phyloP scores from a whole-genome alignment of 2,888 invertebrate genomes.

The Drosophila yooni region DNA sequence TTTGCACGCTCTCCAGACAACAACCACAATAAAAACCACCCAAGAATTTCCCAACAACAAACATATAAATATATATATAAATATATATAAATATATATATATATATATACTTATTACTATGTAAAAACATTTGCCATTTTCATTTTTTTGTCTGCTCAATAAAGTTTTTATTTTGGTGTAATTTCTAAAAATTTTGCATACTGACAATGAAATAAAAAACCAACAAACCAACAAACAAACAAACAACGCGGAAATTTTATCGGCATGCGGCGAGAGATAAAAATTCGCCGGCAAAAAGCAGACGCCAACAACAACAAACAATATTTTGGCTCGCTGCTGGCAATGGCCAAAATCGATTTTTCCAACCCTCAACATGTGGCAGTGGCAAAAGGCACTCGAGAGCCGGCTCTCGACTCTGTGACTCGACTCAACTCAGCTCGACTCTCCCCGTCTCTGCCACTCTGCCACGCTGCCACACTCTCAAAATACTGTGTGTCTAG shows the following conservation, averaged over 20 bases:
- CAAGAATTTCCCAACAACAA: conserved; percentile 41
- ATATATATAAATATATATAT: conserved; percentile 18
- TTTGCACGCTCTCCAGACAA: conserved; percentile 57
- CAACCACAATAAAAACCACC: conserved; percentile 17
- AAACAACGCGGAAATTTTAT: conserved; percentile 46
- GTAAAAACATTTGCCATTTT: conserved; percentile 29
- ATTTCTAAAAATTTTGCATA: conserved; percentile 5
- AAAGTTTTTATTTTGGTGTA: conserved; percentile 9
- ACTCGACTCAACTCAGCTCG: conserved; percentile 7
- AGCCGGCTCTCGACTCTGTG: conserved; percentile 22
- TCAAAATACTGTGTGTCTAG: conserved; percentile 22
- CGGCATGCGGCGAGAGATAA: conserved; percentile 54
- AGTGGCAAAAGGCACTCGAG: conserved; percentile 6
- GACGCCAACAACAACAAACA: conserved; percentile 28
- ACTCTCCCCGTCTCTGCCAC: conserved; percentile 11
- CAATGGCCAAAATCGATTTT: conserved; percentile 82
- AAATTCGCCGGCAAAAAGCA: conserved; percentile 55
- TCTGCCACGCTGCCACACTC: background rate
- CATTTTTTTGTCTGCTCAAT: conserved; percentile 30
- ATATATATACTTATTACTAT: background rate
- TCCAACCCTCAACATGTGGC: conserved; percentile 69
- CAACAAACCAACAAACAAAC: conserved; percentile 53
- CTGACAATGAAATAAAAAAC: conserved; percentile 18
- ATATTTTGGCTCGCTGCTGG: conserved; percentile 18
- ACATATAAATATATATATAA: conserved; percentile 17